Evolutionary conservation across 1,140 invertebrate genomes (phyloP), one percentile per base, ranked within the genome.

Genomic region (Drosophila azteca): DNA sequence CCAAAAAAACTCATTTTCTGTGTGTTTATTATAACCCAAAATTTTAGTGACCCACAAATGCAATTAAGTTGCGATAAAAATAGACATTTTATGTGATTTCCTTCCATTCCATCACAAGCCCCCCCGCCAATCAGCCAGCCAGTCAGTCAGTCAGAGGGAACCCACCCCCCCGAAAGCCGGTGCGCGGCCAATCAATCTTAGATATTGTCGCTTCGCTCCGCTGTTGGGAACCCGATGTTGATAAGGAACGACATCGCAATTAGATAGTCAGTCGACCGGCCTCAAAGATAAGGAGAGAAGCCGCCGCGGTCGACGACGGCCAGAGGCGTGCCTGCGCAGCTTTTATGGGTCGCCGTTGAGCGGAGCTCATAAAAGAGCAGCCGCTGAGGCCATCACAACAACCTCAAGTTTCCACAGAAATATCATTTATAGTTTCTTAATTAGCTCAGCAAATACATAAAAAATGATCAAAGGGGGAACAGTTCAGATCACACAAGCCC

Each of bases 31-130:
- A 81, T 70, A 78, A 67, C 74, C 77, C 69, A 78, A 62, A 13
- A 72, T 75, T 79, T 85, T 63, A 53, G 60, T 87, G 82, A 87
- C 82, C 78, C 82, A 78, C 76, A 87, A 87, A 87, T 87, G 57
- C 78, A 85, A 85, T 85, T 87, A 85, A 82, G 74, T 87, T 78
- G 55, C 41, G 82, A 85, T 87, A 87, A 82, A 87, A 78, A 87
- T 87, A 82, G 82, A 67, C 69, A 87, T 78, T 85, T 87, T 85
- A 85, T 85, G 78, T 75, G 78, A 85, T 85, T 87, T 70, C 39
- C 29, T 35, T 52, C 49, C 75, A 81, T 35, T 52, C 49, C 75
- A 81, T 77, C 77, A 67, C 69, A 26, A 17, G 24, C 11, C 44
- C 49, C 49, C 58, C 43, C 73, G 35, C 24, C 45, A 55, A 35